Evolutionary conservation across 2,888 invertebrate species (phyloP).

Genomic region (Temnothorax ravouxi): DNA sequence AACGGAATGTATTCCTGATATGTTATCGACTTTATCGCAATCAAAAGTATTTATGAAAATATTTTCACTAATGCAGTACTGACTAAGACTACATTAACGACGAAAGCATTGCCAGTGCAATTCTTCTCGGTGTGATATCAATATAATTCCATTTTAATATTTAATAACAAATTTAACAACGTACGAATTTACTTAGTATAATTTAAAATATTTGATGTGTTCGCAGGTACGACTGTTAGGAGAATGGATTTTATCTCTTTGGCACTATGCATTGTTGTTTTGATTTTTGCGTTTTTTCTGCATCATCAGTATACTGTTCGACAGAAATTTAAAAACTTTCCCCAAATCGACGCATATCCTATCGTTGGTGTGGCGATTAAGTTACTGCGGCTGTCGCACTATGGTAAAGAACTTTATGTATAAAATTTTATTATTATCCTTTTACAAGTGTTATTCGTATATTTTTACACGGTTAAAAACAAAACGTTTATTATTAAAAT

Average conservation of each 20-base stretch:
- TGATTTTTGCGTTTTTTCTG: neutral
- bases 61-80: no score
- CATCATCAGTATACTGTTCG: neutral
- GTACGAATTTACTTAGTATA: neutral
- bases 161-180: neutral
- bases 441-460: neutral
- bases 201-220: neutral
- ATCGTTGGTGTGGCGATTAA: neutral
- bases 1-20: no score
- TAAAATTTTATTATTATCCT: neutral
- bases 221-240: neutral
- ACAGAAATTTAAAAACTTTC: neutral
- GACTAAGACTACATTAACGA: no score
- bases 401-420: neutral
- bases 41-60: no score
- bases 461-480: neutral
- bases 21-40: no score
- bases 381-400: neutral
- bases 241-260: constrained; percentile 25
- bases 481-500: neutral
- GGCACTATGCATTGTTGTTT: neutral
- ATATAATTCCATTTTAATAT: neutral
- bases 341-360: neutral
- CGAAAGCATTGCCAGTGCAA: no score
- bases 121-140: neutral